A percentile compares a stretch with the other conserved stretches of the same genome.
Evolutionary conservation across 2,888 invertebrate genomes (phyloP).

Genomic region (Shargacucullia verbasci): DNA sequence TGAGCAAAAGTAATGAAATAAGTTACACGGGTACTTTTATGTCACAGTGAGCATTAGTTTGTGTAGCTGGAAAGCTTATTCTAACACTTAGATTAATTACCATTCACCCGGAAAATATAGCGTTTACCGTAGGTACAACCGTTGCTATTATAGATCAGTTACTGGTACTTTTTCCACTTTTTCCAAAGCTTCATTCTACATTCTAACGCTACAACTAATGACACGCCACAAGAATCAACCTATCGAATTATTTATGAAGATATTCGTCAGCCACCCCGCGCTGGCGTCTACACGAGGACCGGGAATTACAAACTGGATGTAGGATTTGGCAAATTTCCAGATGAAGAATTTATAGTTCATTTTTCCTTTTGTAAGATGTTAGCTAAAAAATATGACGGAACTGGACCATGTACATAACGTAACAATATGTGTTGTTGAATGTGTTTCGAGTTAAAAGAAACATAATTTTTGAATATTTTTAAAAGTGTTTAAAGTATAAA

Average conservation of each 20-base stretch:
- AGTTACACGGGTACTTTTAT: background rate
- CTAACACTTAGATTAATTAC: too few relatives aligned
- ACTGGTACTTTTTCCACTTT: too few relatives aligned
- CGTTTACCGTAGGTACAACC: too few relatives aligned
- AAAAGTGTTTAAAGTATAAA: too few relatives aligned
- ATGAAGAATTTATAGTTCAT: constrained; percentile 58
- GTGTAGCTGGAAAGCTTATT: too few relatives aligned
- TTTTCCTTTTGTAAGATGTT: constrained; percentile 33
- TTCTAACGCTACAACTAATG: constrained; percentile 18
- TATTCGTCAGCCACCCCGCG: constrained; percentile 56
- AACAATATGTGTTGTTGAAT: too few relatives aligned
- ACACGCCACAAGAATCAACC: constrained; percentile 53
- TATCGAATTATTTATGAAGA: constrained; percentile 72
- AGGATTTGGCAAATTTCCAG: constrained; percentile 69
- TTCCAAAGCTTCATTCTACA: constrained; percentile 2
- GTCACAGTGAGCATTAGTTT: background rate
- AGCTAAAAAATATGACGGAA: too few relatives aligned
- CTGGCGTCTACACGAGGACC: constrained; percentile 57
- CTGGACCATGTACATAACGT: too few relatives aligned
- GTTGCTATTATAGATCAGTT: too few relatives aligned
- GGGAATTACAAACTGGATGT: constrained; percentile 48
- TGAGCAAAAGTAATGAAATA: constrained; percentile 5
- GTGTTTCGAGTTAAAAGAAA: too few relatives aligned
- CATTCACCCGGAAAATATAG: too few relatives aligned
- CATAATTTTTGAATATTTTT: too few relatives aligned